phyloP scores from a whole-genome alignment of 2,113 vertebrate species.

The Lucifuga dentata region DNA sequence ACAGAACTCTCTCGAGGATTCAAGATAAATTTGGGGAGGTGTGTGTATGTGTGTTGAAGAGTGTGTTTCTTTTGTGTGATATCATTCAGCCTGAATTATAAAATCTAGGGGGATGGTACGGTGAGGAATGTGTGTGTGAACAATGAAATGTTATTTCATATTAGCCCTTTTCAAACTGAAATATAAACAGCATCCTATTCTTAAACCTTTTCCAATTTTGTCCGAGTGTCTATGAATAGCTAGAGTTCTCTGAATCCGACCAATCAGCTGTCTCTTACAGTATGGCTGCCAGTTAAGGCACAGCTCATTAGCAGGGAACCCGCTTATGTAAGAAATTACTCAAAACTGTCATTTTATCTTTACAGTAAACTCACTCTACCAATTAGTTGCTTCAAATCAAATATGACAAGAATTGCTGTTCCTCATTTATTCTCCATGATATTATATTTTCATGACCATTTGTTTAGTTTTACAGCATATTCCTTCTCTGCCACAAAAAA shows the following conservation, averaged over 20 bases:
- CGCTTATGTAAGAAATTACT: neutral
- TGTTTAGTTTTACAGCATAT: constrained; percentile 1
- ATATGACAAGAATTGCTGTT: neutral
- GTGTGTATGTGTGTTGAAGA: neutral
- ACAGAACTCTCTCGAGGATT: constrained; percentile 1
- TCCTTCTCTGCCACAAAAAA: neutral
- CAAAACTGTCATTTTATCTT: too few relatives aligned
- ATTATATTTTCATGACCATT: neutral
- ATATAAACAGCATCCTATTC: neutral
- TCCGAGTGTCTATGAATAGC: neutral
- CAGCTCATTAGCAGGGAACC: constrained; percentile 25
- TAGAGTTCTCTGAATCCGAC: neutral
- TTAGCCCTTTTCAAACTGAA: too few relatives aligned
- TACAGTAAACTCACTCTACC: too few relatives aligned
- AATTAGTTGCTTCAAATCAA: neutral
- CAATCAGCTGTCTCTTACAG: constrained; percentile 2
- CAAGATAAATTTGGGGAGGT: neutral
- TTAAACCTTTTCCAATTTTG: neutral
- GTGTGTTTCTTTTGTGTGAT: neutral
- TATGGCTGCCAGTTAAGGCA: constrained; percentile 1
- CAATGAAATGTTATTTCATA: too few relatives aligned
- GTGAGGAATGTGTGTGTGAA: too few relatives aligned
- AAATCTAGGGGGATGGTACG: too few relatives aligned
- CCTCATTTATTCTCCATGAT: neutral
- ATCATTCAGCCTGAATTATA: too few relatives aligned